Evolutionary conservation across 2,113 vertebrate genomes (phyloP).

Genomic region (Caloenas nicobarica): DNA sequence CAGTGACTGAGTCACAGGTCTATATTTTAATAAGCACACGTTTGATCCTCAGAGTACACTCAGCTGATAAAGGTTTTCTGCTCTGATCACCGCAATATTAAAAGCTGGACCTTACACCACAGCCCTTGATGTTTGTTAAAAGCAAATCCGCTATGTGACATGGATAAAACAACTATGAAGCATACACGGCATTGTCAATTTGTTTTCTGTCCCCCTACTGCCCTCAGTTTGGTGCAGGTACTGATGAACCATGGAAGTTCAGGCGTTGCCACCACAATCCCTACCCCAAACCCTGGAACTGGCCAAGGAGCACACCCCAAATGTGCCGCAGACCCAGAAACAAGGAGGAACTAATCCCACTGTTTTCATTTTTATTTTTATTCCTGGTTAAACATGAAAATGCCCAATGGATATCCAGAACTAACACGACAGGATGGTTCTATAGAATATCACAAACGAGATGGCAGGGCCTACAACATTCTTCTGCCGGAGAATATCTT

Average conservation of each 20-base stretch:
- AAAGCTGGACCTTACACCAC: background rate
- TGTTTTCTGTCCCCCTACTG: background rate
- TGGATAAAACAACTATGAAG: background rate
- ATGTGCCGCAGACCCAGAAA: background rate
- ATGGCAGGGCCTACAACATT: background rate
- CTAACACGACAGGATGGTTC: background rate
- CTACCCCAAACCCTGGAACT: background rate
- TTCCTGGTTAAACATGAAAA: constrained; percentile 43
- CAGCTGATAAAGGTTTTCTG: background rate
- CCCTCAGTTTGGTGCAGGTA: background rate
- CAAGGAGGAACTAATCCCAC: background rate
- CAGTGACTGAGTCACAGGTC: background rate
- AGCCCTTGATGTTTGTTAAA: background rate
- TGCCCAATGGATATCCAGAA: background rate
- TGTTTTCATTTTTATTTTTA: constrained; percentile 12
- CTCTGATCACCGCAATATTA: background rate
- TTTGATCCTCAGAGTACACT: background rate
- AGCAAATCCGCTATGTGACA: background rate
- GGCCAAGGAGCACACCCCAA: background rate
- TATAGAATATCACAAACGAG: constrained; percentile 11
- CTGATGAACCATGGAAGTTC: background rate
- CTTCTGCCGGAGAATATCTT: background rate
- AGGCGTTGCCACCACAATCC: accelerated
- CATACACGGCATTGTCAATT: accelerated
- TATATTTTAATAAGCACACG: background rate